A percentile compares a stretch with the other conserved stretches of the same genome.
These are phyloP conservation scores for Leptopilina boulardi DNA, from an alignment of 1,140 invertebrate genomes.

Conservation along the genomic window DNA sequence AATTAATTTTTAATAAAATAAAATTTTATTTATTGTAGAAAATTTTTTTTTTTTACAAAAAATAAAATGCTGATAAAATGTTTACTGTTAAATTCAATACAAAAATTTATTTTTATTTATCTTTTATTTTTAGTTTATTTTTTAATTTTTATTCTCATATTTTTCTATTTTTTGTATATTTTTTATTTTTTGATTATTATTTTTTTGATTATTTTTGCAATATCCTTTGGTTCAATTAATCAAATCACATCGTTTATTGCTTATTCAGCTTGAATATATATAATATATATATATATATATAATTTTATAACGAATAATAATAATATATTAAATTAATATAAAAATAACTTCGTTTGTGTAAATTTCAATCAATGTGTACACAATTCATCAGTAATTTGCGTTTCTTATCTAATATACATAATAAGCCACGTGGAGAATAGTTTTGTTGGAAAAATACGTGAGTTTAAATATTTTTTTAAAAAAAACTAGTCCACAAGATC, in stretches of 20 bases:
- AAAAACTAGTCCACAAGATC: background rate
- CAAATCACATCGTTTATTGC: background rate
- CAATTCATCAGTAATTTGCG: background rate
- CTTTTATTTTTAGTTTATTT: background rate
- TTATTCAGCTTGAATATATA: background rate
- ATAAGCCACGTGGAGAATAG: slow-evolving; percentile 5
- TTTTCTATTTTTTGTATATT: background rate
- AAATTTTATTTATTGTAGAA: background rate
- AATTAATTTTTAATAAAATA: background rate
- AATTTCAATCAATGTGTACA: background rate
- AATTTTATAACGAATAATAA: too few species aligned
- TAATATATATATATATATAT: too few species aligned
- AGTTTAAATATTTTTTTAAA: background rate
- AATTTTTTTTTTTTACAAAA: too few species aligned
- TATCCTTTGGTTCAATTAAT: background rate
- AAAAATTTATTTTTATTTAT: background rate
- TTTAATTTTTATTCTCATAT: background rate
- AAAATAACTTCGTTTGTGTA: background rate
- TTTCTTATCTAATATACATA: slow-evolving; percentile 5
- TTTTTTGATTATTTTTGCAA: background rate
- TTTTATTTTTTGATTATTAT: background rate
- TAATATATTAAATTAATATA: too few species aligned
- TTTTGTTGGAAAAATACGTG: slow-evolving; percentile 1
- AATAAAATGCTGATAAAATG: too few species aligned
- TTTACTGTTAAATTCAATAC: background rate